Percentiles rank a stretch among this genome's conserved stretches.
Evolutionary conservation across 2,888 invertebrate genomes (phyloP).

Genomic region (Exephanes ischioxanthus): DNA sequence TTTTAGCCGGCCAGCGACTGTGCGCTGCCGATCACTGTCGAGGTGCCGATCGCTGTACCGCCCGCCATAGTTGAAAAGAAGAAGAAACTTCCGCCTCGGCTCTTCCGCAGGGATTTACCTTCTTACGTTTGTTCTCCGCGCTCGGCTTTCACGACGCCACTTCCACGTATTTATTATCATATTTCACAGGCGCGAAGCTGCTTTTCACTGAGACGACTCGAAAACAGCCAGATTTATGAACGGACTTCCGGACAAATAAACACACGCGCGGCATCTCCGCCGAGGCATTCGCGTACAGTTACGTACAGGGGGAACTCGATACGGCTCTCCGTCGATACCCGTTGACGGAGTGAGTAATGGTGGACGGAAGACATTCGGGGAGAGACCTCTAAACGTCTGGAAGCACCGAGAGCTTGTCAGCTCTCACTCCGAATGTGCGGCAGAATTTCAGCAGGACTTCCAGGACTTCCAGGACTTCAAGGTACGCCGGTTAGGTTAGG

Average conservation of each 20-base stretch:
- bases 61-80: slow-evolving; percentile 1
- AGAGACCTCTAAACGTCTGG: slow-evolving; percentile 53
- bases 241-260: slow-evolving; percentile 82
- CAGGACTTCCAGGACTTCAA: slow-evolving; percentile 31
- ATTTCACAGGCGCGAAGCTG: slow-evolving; percentile 75
- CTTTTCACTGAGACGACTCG: slow-evolving; percentile 72
- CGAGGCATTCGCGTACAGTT: not conserved
- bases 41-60: slow-evolving; percentile 6
- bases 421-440: slow-evolving; percentile 32
- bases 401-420: slow-evolving; percentile 19
- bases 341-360: slow-evolving; percentile 81
- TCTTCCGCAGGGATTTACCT: slow-evolving; percentile 76
- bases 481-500: not conserved
- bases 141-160: slow-evolving; percentile 70
- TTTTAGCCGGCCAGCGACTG: not conserved
- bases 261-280: slow-evolving; percentile 68
- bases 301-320: slow-evolving; percentile 69
- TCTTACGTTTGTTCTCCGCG: slow-evolving; percentile 69
- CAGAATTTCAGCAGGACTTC: slow-evolving; percentile 33
- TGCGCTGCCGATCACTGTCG: not conserved
- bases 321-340: slow-evolving; percentile 62
- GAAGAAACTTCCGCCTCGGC: slow-evolving; percentile 51
- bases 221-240: slow-evolving; percentile 83
- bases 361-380: slow-evolving; percentile 64
- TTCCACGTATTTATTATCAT: slow-evolving; percentile 80